These are phyloP conservation scores for Cottus gobio DNA, from an alignment of 2,113 vertebrate genomes.

Conservation along the genomic window DNA sequence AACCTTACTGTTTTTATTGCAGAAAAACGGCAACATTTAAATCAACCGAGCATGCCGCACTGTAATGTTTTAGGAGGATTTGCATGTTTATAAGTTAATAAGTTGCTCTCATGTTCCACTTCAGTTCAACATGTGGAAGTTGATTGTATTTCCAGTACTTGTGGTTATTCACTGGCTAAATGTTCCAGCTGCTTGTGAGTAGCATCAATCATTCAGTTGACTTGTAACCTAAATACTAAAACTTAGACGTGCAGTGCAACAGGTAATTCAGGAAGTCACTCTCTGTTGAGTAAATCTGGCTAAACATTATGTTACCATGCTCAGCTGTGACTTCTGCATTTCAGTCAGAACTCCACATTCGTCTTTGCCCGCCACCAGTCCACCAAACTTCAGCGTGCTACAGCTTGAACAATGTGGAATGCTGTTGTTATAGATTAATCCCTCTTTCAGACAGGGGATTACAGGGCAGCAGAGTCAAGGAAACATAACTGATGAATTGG, in stretches of 20 bases:
- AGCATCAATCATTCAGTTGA: neutral
- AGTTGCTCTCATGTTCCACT: too few species aligned
- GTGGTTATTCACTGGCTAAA: neutral
- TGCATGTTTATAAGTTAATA: too few species aligned
- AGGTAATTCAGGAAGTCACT: neutral
- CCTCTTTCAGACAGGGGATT: constrained; percentile 71
- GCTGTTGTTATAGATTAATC: constrained; percentile 82
- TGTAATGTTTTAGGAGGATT: neutral
- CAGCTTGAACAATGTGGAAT: constrained; percentile 74
- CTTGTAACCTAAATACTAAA: neutral
- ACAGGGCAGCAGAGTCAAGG: constrained; percentile 61
- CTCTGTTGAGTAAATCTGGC: neutral
- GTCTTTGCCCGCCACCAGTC: constrained; percentile 5
- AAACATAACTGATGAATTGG: constrained; percentile 73
- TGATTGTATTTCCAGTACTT: neutral
- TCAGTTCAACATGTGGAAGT: neutral
- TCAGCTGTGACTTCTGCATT: neutral
- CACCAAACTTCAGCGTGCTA: constrained; percentile 38
- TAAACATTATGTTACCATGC: neutral
- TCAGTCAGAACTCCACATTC: neutral
- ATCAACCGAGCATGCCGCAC: neutral
- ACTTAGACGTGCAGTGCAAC: too few species aligned
- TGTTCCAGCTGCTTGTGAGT: neutral
- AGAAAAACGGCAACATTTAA: neutral
- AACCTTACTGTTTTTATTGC: neutral